phyloP scores from a whole-genome alignment of 1,140 invertebrate species.

The Sinonovacula constricta region DNA sequence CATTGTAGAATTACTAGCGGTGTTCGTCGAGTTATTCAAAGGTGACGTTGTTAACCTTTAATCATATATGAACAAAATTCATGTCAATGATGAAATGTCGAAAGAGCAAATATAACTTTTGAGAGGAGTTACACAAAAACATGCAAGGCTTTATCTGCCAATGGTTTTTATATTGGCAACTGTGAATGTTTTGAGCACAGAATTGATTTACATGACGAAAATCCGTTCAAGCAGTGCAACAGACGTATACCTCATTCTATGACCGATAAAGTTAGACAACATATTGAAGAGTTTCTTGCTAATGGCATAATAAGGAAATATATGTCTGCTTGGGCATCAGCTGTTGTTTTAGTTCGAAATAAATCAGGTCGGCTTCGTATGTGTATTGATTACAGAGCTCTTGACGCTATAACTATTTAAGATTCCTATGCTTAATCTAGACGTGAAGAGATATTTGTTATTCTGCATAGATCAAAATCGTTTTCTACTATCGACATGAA shows the following conservation, averaged over 20 bases:
- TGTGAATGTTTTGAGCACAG: neutral
- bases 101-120: neutral
- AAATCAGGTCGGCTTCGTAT: neutral
- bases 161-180: neutral
- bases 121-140: neutral
- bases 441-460: neutral
- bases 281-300: neutral
- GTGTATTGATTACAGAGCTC: conserved; percentile 2
- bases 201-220: neutral
- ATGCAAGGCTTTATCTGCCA: neutral
- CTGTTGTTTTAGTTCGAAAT: conserved; percentile 5
- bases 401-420: neutral
- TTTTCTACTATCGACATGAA: conserved; percentile 9
- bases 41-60: neutral
- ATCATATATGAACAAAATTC: neutral
- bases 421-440: conserved; percentile 6
- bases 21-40: neutral
- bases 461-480: neutral
- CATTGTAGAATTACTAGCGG: neutral
- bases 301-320: neutral
- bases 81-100: neutral
- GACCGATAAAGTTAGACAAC: neutral
- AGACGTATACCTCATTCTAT: neutral
- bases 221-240: neutral
- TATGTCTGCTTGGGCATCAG: neutral